These are phyloP conservation scores for Ceryle rudis DNA, from an alignment of 2,797 vertebrate genomes.

Conservation along the genomic window DNA sequence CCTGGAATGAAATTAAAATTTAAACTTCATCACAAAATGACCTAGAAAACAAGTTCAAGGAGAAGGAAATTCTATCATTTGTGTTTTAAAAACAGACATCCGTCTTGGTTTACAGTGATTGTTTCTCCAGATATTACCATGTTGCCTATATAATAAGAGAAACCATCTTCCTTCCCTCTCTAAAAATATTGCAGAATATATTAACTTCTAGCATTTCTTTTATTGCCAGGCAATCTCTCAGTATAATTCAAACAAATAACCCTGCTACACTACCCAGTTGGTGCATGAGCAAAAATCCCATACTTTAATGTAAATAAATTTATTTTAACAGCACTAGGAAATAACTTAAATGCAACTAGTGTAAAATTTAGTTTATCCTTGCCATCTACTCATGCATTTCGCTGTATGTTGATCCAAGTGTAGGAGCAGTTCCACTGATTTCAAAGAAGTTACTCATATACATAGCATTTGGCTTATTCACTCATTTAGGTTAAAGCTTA, in stretches of 20 bases:
- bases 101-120: background rate
- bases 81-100: background rate
- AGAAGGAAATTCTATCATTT: background rate
- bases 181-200: constrained; percentile 87
- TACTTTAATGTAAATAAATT: background rate
- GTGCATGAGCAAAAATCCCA: background rate
- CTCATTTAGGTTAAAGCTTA: background rate
- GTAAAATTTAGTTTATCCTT: background rate
- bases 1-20: background rate
- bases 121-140: constrained; percentile 82
- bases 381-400: background rate
- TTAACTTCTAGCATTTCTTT: constrained; percentile 86
- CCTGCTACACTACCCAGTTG: background rate
- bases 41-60: background rate
- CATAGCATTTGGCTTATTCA: background rate
- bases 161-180: constrained; percentile 80
- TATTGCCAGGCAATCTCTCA: constrained; percentile 79
- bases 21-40: background rate
- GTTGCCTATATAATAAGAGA: constrained; percentile 82
- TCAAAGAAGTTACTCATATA: background rate
- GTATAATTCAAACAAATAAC: background rate
- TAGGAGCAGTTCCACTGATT: background rate
- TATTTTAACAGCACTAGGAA: background rate
- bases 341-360: background rate
- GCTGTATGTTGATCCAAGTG: background rate